Base-by-base conservation (phyloP, 2,113 vertebrate genomes). In the Takifugu bimaculatus region DNA sequence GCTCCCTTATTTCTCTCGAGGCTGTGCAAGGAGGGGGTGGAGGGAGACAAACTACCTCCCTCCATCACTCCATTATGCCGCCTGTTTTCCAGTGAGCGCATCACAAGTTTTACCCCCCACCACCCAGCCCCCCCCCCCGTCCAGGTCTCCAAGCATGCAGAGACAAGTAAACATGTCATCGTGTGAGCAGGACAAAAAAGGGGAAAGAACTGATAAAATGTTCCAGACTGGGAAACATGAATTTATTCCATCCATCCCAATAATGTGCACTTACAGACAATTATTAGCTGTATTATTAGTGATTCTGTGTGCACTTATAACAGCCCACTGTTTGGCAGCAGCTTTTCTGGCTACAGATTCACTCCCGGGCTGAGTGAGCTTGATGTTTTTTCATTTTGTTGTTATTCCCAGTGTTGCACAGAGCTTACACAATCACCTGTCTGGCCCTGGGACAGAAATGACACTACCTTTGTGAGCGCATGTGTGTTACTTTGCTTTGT, bases 1-100 rank as follows among this genome's bases (percentile, higher is more conserved):
- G 94, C 93, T 94, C 91, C 92, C 85, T 95, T 96, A 96, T 99
- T 98, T 97, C 96, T 99, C 95, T 67, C 14, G 96, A 97, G 96
- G 94, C 93, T 42, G 27, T 60, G 48, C 35, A 91, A 91, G 35
- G 35, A 58, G 90, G 65, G 68, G 3, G 9, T 91, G 5, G 26
- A 56, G 39, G 3, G 35, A 39, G 26, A 27, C 63, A 77, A 63
- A 73, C 78, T 26, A 25, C 92, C 92, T 68, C 92, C 91, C 92
- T 89, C 92, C 92, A 92, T 93, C 93, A 89, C 92, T 94, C 93
- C 93, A 96, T 98, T 97, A 97, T 96, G 94, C 94, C 94, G 93
- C 93, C 94, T 96, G 94, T 96, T 98, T 97, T 97, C 94, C 93
- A 95, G 93, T 94, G 95, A 96, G 94, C 79, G 93, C 94, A 94